These are phyloP conservation scores for Oncorhynchus nerka DNA, from an alignment of 2,113 vertebrate genomes.

Conservation along the genomic window DNA sequence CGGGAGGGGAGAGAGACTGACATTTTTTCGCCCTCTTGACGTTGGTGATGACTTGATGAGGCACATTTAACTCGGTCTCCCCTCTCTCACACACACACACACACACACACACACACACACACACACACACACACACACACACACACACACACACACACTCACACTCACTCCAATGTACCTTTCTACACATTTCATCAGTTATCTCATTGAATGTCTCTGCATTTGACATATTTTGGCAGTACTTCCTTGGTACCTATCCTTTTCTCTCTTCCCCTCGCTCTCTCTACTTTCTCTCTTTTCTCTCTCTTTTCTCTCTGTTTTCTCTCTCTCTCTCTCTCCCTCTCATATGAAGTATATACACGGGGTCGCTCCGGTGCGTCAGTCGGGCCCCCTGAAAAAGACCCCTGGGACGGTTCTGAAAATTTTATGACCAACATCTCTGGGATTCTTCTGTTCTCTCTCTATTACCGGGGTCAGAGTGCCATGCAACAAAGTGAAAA, in stretches of 20 bases:
- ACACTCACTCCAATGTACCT: too few species aligned
- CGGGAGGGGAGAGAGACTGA: slow-evolving; percentile 56
- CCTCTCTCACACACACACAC: too few species aligned
- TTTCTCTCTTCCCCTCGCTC: neutral
- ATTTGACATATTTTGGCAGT: too few species aligned
- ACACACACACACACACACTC: too few species aligned
- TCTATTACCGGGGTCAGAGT: slow-evolving; percentile 75
- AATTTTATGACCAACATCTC: slow-evolving; percentile 70
- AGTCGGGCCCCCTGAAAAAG: slow-evolving; percentile 36
- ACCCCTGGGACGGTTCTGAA: slow-evolving; percentile 66
- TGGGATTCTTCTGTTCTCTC: slow-evolving; percentile 51
- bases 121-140: too few species aligned
- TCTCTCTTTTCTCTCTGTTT: too few species aligned
- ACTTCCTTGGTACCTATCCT: neutral
- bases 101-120: too few species aligned
- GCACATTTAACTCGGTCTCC: slow-evolving; percentile 65
- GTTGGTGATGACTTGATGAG: slow-evolving; percentile 68
- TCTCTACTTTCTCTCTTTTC: neutral
- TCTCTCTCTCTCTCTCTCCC: neutral
- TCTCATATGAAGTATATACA: too few species aligned
- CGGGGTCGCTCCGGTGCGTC: neutral
- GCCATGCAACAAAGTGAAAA: slow-evolving; percentile 65
- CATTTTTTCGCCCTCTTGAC: slow-evolving; percentile 55
- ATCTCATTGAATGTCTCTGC: too few species aligned
- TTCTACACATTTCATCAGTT: slow-evolving; percentile 47